Base-by-base conservation (phyloP, 2,113 vertebrate genomes). In the Capreolus pygargus region DNA sequence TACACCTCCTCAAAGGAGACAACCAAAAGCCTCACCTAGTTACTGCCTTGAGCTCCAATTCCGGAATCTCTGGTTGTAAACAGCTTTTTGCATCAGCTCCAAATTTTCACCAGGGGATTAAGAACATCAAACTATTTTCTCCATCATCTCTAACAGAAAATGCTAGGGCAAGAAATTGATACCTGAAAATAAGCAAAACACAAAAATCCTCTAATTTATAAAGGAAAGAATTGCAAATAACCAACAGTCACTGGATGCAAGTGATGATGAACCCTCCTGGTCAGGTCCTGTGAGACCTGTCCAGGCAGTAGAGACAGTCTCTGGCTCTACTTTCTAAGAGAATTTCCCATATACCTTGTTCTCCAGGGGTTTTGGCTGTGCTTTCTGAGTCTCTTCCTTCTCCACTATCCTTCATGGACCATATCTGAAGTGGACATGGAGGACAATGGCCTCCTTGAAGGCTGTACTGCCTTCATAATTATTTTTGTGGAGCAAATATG, bases 51-150 rank as follows among this genome's bases (percentile, higher is more conserved):
- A 79, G 16, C 3, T 96, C n/a, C 50, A 50, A 9, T 89, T 67
- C 30, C 11, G 81, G 64, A 95, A 39, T 86, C 30, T 50, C 43
- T 16, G 23, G 23, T 92, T 16, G 91, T 2, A 58, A 81, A 74
- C 9, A 30, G 25, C 54, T 89, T 17, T 85, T 36, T 79, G 27
- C 7, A 8, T 58, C 25, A 76, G 6, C 1, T 8, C 14, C 10
- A n/a, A 15, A 47, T 78, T 97, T 30, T 47, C 28, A 60, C 17
- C 50, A 27, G 12, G 5, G 7, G 10, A 16, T 39, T 85, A 86
- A 86, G 45, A 52, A 39, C 87, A 86, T 81, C 83, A n/a, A 87
- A 88, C 10, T 81, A 88, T 33, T 87, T 96, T 87, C 10, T 11
- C 47, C 16, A 39, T 11, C 19, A 52, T 0, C 33, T 93, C 19